Base-by-base conservation (phyloP, 2,888 invertebrate species). In the Incurvaria masculella region DNA sequence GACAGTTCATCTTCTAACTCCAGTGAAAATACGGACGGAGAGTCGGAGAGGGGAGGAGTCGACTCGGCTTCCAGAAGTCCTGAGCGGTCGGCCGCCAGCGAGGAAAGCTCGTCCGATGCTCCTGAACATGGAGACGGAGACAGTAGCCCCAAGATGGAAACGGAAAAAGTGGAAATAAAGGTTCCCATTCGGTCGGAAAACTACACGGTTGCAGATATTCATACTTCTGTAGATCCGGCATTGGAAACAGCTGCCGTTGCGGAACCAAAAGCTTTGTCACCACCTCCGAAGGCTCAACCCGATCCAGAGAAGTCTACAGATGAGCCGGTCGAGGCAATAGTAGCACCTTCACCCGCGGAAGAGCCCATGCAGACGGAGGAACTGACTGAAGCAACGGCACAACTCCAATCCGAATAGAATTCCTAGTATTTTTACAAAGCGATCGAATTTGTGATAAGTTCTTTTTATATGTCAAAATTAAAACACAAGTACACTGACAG, bases 1-100 rank as follows among this genome's bases (percentile, higher is more conserved):
- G 21, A 38, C 21, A 41, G 18, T 41, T 17, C 21, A n/a, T 21
- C 40, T 4, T 47, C 44, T 8, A 44, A 49, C 17, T 46, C 40
- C 26, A 44, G 21, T 42, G 49, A 19, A 11, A 45, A 42, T 21
- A 6, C 21, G 16, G 19, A 43, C 18, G 43, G 16, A 8, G 33
- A 33, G 14, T 33, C 6, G 4, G 33, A 33, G 33, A 8, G 33
- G 3, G 33, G 33, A 4, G 33, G 33, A 4, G 33, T 3, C 11
- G 33, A 33, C 14, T 23, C 23, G 5, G 33, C 33, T 11, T 33
- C 33, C 3, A 8, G 33, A 4, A 33, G 33, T n/a, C 33, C 33
- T 3, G 33, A 33, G 14, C 8, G 33, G 6, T 33, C 33, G 8
- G 33, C 11, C 8, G 33, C 33, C 11, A 33, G 33, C 33, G 33